Conservation (phyloP, 2,888 invertebrate species). For the Hipparchia semele region DNA sequence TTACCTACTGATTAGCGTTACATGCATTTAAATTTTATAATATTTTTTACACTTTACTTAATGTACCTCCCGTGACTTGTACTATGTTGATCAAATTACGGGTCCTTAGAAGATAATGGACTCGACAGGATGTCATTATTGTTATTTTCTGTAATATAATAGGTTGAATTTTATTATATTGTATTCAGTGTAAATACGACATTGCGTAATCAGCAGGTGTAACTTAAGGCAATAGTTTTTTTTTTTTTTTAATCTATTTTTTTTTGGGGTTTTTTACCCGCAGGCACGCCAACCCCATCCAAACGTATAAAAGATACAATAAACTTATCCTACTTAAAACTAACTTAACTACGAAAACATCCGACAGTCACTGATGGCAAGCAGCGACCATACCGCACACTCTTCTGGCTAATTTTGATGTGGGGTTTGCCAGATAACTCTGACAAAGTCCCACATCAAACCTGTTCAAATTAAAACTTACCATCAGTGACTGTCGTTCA, state of each 20-base stretch:
- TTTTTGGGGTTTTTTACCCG: no score
- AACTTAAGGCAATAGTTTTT: neutral
- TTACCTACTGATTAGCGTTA: slow-evolving; percentile 8
- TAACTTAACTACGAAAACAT: no score
- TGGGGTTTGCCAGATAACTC: no score
- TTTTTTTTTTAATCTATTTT: no score
- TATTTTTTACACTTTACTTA: slow-evolving; percentile 5
- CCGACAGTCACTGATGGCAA: no score
- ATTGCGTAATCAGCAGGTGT: neutral
- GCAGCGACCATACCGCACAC: no score
- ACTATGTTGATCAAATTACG: slow-evolving; percentile 8
- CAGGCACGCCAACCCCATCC: neutral
- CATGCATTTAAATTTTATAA: slow-evolving; percentile 8
- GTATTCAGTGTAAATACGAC: neutral
- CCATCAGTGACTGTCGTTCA: no score
- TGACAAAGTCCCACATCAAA: no score
- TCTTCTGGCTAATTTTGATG: no score
- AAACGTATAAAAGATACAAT: no score
- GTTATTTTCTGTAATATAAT: slow-evolving; percentile 3
- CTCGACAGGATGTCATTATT: slow-evolving; percentile 4
- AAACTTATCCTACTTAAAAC: no score
- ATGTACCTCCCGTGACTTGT: neutral
- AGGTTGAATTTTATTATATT: slow-evolving; percentile 1
- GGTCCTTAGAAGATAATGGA: neutral
- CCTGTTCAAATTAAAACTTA: no score